Evolutionary conservation across 2,797 vertebrate species (phyloP).

Genomic region (Acanthurus tractus): DNA sequence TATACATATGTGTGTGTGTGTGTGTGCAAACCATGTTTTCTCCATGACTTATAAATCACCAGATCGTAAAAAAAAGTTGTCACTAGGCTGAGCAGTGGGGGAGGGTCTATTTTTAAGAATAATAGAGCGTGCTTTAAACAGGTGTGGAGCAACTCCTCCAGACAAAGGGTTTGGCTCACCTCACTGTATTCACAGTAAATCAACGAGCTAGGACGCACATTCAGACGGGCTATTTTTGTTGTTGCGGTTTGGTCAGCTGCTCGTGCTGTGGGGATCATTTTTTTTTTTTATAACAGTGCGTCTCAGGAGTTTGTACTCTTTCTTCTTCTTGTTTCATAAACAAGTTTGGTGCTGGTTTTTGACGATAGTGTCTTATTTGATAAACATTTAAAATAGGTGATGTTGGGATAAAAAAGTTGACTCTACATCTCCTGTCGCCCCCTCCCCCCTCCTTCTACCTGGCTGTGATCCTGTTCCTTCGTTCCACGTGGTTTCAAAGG

Average conservation of each 20-base stretch:
- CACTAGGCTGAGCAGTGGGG: slow-evolving; percentile 34
- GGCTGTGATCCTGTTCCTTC: slow-evolving; percentile 8
- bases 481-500: slow-evolving; percentile 30
- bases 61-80: slow-evolving; percentile 65
- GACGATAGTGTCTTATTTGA: slow-evolving; percentile 10
- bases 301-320: slow-evolving; percentile 17
- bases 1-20: background rate
- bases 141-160: slow-evolving; percentile 77
- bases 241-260: slow-evolving; percentile 55
- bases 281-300: slow-evolving; percentile 31
- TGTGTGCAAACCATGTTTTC: background rate
- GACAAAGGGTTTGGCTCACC: slow-evolving; percentile 79
- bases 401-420: slow-evolving; percentile 24
- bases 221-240: slow-evolving; percentile 65
- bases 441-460: background rate
- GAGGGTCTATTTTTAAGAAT: slow-evolving; percentile 80
- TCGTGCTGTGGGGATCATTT: slow-evolving; percentile 15
- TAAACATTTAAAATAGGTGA: slow-evolving; percentile 4
- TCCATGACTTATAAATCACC: slow-evolving; percentile 67
- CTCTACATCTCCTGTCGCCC: background rate
- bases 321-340: slow-evolving; percentile 7
- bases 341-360: background rate
- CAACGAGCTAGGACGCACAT: slow-evolving; percentile 51
- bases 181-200: slow-evolving; percentile 72
- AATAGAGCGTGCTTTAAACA: slow-evolving; percentile 79